A percentile compares a stretch with the other conserved stretches of the same genome.
phyloP scores from a whole-genome alignment of 1,140 invertebrate genomes.

The Ylistrum balloti region DNA sequence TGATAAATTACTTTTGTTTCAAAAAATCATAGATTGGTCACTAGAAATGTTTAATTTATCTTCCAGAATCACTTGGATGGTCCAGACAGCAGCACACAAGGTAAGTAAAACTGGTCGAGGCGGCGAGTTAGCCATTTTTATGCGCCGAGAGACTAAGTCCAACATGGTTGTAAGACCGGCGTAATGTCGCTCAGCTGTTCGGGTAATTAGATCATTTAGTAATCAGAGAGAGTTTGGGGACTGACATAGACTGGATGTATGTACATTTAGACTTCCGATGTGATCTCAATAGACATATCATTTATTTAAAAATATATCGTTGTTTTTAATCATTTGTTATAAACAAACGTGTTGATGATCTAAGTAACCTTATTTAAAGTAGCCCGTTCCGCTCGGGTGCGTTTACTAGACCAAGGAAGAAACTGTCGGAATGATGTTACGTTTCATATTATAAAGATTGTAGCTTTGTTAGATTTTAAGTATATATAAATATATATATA shows the following conservation, averaged over 20 bases:
- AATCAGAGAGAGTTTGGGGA: not conserved
- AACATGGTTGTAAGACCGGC: conserved; percentile 46
- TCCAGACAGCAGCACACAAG: conserved; percentile 50
- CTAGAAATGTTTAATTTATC: conserved; percentile 43
- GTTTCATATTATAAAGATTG: too few species aligned
- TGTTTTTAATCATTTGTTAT: not conserved
- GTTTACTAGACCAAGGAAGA: too few species aligned
- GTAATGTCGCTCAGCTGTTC: not conserved
- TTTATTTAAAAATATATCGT: not conserved
- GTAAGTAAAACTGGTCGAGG: conserved; percentile 55
- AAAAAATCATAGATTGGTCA: conserved; percentile 35
- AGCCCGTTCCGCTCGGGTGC: too few species aligned
- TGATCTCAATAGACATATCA: not conserved
- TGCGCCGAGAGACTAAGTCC: conserved; percentile 43
- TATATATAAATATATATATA: too few species aligned
- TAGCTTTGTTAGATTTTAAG: too few species aligned
- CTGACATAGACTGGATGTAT: too few species aligned
- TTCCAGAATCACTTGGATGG: conserved; percentile 58
- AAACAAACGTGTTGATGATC: not conserved
- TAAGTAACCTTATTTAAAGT: too few species aligned
- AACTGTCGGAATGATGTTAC: too few species aligned
- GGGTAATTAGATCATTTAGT: not conserved
- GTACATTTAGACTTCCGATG: not conserved
- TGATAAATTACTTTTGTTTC: not conserved
- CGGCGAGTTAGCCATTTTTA: conserved; percentile 44